These are phyloP conservation scores for Rhorus exstirpatorius DNA, from an alignment of 2,888 invertebrate genomes.

Conservation along the genomic window DNA sequence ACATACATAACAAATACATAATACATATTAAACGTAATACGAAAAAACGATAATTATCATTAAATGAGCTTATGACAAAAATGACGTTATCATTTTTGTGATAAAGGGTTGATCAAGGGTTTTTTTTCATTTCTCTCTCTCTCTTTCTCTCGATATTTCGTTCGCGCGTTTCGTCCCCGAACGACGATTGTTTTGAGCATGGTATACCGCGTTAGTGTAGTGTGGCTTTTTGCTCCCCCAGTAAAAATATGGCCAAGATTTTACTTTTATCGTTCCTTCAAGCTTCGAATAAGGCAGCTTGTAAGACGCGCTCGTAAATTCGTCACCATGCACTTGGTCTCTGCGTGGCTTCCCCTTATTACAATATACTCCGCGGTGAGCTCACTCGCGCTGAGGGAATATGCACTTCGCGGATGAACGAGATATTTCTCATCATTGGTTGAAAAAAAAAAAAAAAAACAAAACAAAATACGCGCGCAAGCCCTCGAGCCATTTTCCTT, in stretches of 20 bases:
- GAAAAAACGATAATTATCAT: no score
- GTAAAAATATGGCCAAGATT: not conserved
- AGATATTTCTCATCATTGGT: conserved; percentile 76
- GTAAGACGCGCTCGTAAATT: conserved; percentile 82
- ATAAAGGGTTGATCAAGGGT: no score
- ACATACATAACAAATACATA: not conserved
- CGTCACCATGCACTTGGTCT: conserved; percentile 78
- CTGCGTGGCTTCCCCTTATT: conserved; percentile 71
- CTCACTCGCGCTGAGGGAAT: conserved; percentile 67
- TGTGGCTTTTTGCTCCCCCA: conserved; percentile 37
- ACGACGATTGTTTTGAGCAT: conserved; percentile 34
- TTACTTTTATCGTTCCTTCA: conserved; percentile 66
- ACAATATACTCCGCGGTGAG: conserved; percentile 66
- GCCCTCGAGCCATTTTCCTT: conserved; percentile 56
- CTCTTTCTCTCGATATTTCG: conserved; percentile 1
- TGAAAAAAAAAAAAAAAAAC: conserved; percentile 62
- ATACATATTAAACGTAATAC: no score
- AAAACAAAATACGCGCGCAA: not conserved
- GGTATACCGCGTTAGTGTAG: not conserved
- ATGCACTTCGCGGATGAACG: conserved; percentile 63
- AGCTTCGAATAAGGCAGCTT: conserved; percentile 75
- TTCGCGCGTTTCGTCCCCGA: conserved; percentile 20
- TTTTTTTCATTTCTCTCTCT: no score
- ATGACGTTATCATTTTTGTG: no score
- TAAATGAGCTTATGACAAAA: not conserved